These are phyloP conservation scores for Dysdera silvatica DNA, from an alignment of 1,140 invertebrate genomes.

Conservation along the genomic window DNA sequence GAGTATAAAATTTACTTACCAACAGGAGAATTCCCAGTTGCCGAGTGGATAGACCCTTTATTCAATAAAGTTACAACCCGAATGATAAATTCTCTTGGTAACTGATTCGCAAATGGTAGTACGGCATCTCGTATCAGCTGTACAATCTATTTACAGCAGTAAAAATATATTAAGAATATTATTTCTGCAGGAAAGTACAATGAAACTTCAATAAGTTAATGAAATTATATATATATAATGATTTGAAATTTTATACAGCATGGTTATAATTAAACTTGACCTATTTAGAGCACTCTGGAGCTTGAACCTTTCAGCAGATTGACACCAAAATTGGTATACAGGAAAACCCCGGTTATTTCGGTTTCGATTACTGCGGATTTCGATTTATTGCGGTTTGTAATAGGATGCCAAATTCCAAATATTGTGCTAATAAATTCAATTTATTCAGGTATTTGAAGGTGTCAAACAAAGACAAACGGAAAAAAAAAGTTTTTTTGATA, in stretches of 20 bases:
- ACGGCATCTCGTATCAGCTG: conserved; percentile 77
- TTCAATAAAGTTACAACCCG: conserved; percentile 82
- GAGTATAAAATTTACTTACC: conserved; percentile 2
- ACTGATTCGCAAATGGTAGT: conserved; percentile 64
- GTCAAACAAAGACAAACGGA: too few relatives aligned
- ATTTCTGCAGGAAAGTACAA: not conserved
- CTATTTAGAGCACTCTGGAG: too few relatives aligned
- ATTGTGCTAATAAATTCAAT: too few relatives aligned
- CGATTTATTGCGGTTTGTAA: too few relatives aligned
- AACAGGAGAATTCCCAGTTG: conserved; percentile 46
- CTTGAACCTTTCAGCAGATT: too few relatives aligned
- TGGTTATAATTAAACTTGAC: too few relatives aligned
- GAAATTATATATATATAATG: conserved; percentile 36
- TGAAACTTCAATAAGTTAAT: conserved; percentile 36
- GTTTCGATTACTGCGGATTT: too few relatives aligned
- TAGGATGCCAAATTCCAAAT: too few relatives aligned
- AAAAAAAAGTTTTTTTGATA: too few relatives aligned
- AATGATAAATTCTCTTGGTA: conserved; percentile 78
- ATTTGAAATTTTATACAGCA: not conserved
- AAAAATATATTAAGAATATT: not conserved
- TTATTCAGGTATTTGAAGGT: too few relatives aligned
- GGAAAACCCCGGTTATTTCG: too few relatives aligned
- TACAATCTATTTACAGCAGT: conserved; percentile 57
- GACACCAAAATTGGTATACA: too few relatives aligned
- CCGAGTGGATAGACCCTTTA: conserved; percentile 87